Evolutionary conservation across 2,113 vertebrate genomes (phyloP), one percentile per base, ranked within the genome.

Genomic region (Xyrauchen texanus): DNA sequence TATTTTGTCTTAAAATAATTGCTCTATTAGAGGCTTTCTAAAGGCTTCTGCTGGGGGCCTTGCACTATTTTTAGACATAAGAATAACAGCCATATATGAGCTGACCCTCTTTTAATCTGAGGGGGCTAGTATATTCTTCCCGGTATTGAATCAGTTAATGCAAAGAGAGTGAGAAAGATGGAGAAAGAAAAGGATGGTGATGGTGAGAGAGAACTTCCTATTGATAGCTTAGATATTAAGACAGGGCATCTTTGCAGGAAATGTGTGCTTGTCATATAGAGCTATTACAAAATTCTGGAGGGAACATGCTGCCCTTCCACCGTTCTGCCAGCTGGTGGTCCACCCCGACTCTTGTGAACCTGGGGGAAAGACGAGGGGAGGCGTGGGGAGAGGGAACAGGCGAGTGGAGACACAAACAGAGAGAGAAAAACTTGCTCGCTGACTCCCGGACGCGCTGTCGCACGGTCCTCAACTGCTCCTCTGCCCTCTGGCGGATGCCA

Each of bases 1-100:
- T 91, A 89, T 92, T 92, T 92, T 91, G 89, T 91, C 89, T 90
- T 87, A 92, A 87, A 93, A 90, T 91, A 92, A 93, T 92, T 91
- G 90, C 91, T 93, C 91, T 87, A 91, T 92, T 92, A 93, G 88
- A 79, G 82, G 85, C 84, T 90, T 92, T 90, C 89, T 87, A 86
- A 87, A 89, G 87, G 85, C 88, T 89, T 85, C 90, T 89, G 89
- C 85, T 87, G 85, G 86, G 87, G 86, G 83, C 85, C 88, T 86
- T 78, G 84, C 81, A 83, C 88, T 62, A 88, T 91, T 91, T 90
- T 83, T 70, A 84, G 77, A 73, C 86, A 88, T 90, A 85, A 89
- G 85, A 89, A 86, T 87, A 86, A 73, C 76, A 34, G 81, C 79
- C 57, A 64, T 71, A 77, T 76, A 81, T 85, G 85, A 80, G 62